phyloP scores from a whole-genome alignment of 2,113 vertebrate species.

The Salminus brasiliensis region DNA sequence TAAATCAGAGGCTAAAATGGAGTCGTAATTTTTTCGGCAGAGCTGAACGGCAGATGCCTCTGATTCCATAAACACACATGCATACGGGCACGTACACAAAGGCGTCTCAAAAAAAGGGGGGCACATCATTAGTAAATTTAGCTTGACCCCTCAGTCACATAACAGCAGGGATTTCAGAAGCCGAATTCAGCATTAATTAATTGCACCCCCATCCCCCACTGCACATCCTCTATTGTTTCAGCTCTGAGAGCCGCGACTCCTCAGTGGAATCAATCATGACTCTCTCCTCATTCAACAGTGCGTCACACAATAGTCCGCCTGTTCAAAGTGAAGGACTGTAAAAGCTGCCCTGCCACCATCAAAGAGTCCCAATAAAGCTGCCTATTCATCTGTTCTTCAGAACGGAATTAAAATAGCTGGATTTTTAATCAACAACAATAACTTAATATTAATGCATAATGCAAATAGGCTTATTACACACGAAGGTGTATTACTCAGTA shows the following conservation, averaged over 20 bases:
- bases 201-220: conserved; percentile 27
- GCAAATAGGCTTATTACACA: too few species aligned
- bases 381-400: background rate
- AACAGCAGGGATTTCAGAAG: conserved; percentile 53
- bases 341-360: background rate
- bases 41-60: conserved; percentile 63
- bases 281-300: conserved; percentile 20
- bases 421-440: background rate
- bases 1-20: conserved; percentile 58
- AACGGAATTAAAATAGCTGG: background rate
- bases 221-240: conserved; percentile 39
- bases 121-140: conserved; percentile 5
- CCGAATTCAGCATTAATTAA: conserved; percentile 65
- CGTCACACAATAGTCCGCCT: conserved; percentile 24
- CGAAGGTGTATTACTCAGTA: too few species aligned
- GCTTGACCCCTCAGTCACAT: conserved; percentile 34
- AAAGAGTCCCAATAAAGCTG: background rate
- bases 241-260: conserved; percentile 47
- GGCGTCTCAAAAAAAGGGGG: conserved; percentile 7
- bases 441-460: too few species aligned
- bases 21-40: conserved; percentile 58
- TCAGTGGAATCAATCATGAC: conserved; percentile 55
- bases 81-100: too few species aligned
- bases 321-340: conserved; percentile 1
- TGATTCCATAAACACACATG: background rate